Evolutionary conservation across 2,888 invertebrate species (phyloP), one percentile per base, ranked within the genome.

Genomic region (Sepiola atlantica): DNA sequence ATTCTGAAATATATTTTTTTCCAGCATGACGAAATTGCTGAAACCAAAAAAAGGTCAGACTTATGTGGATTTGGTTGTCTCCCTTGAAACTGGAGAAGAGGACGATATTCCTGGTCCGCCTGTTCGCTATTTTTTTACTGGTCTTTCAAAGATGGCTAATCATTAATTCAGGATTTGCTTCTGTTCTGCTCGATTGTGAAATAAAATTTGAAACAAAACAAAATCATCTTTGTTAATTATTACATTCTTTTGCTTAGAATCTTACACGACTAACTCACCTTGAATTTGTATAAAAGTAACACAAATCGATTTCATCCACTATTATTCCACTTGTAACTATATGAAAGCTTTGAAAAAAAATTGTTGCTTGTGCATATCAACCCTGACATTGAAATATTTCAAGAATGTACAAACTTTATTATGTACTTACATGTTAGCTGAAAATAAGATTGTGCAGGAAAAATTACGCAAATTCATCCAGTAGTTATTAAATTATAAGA

Each of bases 51-150:
- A 95, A 12, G 95, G 95, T 35, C 95, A 96, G 94, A 95, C 96
- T 94, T 97, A 97, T 95, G 96, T 96, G n/a, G 97, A 97, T 94
- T 96, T 97, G 4, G 96, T 97, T 8, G 96, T 97, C 18, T 96
- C 96, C 21, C 96, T 96, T 95, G 96, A 96, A 77, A 95, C 95
- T 18, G 93, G 61, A 35, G 95, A 96, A 61, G 96, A 95, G 1
- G 96, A 97, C 4, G 96, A 96, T 94, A 95, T 96, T 18, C 95
- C 96, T 35, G 96, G 96, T 6, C 97, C 97, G 35, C 96, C 96
- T 54, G 96, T 97, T 35, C 95, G 97, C 94, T 97, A 97, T 94
- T 96, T 95, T 95, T 96, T 96, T 45, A 45, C 45, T 94, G 95
- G 94, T 92, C 94, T 95, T 95, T 95, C 95, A 95, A 94, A 95